Conservation (phyloP, 2,113 vertebrate genomes). For the Pan troglodytes region DNA sequence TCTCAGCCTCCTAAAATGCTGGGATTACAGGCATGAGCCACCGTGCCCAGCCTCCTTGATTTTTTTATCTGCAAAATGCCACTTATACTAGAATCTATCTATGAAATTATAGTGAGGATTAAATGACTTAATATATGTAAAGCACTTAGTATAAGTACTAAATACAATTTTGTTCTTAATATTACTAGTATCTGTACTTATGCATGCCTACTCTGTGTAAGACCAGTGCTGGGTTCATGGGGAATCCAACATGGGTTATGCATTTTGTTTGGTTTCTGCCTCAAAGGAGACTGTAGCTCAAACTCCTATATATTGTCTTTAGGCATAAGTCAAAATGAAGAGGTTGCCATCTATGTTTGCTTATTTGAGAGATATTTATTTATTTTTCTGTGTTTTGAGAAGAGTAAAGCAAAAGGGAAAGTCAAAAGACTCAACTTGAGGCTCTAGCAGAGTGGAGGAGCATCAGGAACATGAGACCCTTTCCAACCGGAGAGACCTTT, state of each 20-base stretch:
- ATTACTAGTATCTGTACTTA: not conserved
- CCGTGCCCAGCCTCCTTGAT: no score
- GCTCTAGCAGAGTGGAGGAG: not conserved
- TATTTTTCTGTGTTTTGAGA: not conserved
- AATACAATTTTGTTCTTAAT: not conserved
- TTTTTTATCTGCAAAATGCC: not conserved
- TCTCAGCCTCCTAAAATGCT: no score
- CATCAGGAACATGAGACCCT: rapidly evolving
- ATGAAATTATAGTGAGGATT: not conserved
- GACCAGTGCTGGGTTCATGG: not conserved
- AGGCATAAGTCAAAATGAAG: not conserved
- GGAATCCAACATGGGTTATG: not conserved
- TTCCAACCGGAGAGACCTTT: not conserved
- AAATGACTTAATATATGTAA: not conserved
- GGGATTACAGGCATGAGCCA: no score
- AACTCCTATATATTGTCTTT: not conserved
- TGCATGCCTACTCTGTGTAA: not conserved
- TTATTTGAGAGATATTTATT: not conserved
- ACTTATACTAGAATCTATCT: not conserved
- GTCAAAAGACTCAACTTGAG: not conserved
- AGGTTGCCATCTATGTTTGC: not conserved
- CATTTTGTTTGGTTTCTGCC: not conserved
- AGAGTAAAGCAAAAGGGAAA: not conserved
- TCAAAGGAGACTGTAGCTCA: not conserved
- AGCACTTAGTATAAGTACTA: not conserved